These are phyloP conservation scores for Etia nguti DNA, from an alignment of 2,113 vertebrate genomes.

Conservation along the genomic window DNA sequence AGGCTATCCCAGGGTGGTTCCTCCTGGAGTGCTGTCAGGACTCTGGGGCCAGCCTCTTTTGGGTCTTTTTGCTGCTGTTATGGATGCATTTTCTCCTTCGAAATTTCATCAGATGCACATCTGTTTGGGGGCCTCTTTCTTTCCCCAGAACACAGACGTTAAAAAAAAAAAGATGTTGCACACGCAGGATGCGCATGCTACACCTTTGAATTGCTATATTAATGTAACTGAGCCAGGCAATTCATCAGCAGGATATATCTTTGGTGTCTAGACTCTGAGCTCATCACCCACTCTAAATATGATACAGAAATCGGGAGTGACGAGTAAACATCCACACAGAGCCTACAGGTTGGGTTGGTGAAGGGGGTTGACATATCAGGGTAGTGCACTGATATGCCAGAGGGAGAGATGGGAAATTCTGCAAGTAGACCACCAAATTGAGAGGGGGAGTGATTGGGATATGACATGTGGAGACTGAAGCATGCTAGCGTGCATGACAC, in stretches of 20 bases:
- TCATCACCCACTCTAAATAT: not conserved
- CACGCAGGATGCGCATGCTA: not conserved
- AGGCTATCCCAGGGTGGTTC: slow-evolving; percentile 81
- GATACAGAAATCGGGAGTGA: not conserved
- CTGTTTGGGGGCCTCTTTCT: slow-evolving; percentile 19
- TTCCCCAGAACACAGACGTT: not conserved
- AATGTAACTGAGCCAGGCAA: not conserved
- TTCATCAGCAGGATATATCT: not conserved
- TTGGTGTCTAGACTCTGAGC: not conserved
- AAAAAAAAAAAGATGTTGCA: not conserved
- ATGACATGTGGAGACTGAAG: not conserved
- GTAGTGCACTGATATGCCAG: not conserved
- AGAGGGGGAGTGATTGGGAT: not conserved
- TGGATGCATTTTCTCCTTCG: slow-evolving; percentile 58
- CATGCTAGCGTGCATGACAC: not conserved
- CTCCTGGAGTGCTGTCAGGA: slow-evolving; percentile 72
- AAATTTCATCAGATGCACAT: slow-evolving; percentile 48
- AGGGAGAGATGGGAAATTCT: not conserved
- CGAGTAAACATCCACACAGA: not conserved
- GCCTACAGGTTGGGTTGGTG: not conserved
- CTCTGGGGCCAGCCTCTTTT: slow-evolving; percentile 63
- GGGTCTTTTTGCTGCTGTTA: slow-evolving; percentile 53
- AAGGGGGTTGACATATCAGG: not conserved
- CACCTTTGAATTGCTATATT: not conserved
- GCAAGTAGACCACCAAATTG: not conserved